Evolutionary conservation across 2,113 vertebrate species (phyloP).

Genomic region (Stictonetta naevosa): DNA sequence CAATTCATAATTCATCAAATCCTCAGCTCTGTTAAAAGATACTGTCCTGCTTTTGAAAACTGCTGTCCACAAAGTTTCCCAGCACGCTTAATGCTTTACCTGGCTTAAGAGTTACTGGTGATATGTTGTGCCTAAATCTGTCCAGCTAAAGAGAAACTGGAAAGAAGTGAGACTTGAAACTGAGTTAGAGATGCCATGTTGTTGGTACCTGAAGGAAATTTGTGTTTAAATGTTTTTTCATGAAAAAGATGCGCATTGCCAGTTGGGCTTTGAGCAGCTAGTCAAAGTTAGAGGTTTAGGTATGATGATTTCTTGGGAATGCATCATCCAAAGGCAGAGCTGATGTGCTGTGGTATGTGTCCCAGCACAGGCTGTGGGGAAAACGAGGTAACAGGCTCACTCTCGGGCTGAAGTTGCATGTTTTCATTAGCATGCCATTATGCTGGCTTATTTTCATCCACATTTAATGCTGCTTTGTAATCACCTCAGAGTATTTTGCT

Average conservation of each 20-base stretch:
- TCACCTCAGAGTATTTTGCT: background rate
- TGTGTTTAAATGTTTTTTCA: background rate
- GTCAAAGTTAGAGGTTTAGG: background rate
- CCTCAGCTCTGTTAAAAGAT: background rate
- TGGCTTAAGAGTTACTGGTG: background rate
- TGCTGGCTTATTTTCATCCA: background rate
- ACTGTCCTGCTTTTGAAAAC: background rate
- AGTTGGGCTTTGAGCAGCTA: background rate
- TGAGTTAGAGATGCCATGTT: background rate
- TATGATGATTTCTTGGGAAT: background rate
- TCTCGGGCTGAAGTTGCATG: background rate
- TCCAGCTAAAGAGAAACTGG: background rate
- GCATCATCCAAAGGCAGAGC: background rate
- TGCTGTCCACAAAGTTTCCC: background rate
- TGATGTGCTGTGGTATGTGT: background rate
- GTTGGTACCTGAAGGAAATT: background rate
- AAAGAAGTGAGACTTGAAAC: background rate
- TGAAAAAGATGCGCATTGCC: background rate
- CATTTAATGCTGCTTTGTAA: background rate
- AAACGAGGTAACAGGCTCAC: background rate
- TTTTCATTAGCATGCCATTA: background rate
- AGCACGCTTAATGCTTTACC: accelerated
- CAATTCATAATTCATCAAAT: accelerated
- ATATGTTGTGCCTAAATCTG: background rate
- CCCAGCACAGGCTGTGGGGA: background rate